phyloP scores from a whole-genome alignment of 2,797 vertebrate genomes.

The Malacoctenus gilli region DNA sequence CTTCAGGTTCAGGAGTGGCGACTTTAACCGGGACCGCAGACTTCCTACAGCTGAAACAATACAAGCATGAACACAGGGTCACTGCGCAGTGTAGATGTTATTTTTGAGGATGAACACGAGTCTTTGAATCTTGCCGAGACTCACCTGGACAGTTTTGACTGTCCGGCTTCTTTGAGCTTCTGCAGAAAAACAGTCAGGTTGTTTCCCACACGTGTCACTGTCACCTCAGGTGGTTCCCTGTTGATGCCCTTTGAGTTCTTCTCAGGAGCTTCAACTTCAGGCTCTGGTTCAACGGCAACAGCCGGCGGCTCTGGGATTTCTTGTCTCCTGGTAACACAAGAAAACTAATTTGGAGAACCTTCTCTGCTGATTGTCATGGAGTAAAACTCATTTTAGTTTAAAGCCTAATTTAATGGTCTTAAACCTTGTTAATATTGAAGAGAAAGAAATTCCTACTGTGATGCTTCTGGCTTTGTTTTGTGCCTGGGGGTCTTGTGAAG shows the following conservation, averaged over 20 bases:
- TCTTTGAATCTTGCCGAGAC: slow-evolving; percentile 20
- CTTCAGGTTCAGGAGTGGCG: slow-evolving; percentile 64
- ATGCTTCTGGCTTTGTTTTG: slow-evolving; percentile 13
- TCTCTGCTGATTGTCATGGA: too few relatives aligned
- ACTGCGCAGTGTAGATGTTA: too few relatives aligned
- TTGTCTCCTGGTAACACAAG: slow-evolving; percentile 12
- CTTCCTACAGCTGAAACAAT: slow-evolving; percentile 50
- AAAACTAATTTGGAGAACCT: slow-evolving; percentile 4
- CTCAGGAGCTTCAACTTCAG: not conserved
- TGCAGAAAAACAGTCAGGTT: slow-evolving; percentile 62
- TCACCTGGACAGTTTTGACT: slow-evolving; percentile 62
- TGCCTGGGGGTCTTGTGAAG: slow-evolving; percentile 18
- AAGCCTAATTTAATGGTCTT: too few relatives aligned
- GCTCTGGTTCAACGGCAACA: slow-evolving; percentile 7
- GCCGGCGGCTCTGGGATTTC: not conserved
- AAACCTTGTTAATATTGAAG: too few relatives aligned
- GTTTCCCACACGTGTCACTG: slow-evolving; percentile 17
- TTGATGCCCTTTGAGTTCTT: not conserved
- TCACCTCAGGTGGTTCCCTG: slow-evolving; percentile 1
- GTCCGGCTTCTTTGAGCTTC: slow-evolving; percentile 60
- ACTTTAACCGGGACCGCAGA: slow-evolving; percentile 31
- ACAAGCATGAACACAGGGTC: too few relatives aligned
- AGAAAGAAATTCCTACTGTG: slow-evolving; percentile 27
- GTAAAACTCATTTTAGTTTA: too few relatives aligned
- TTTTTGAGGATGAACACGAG: too few relatives aligned